Evolutionary conservation across 2,113 vertebrate genomes (phyloP).

Genomic region (Rhinolophus sinicus): DNA sequence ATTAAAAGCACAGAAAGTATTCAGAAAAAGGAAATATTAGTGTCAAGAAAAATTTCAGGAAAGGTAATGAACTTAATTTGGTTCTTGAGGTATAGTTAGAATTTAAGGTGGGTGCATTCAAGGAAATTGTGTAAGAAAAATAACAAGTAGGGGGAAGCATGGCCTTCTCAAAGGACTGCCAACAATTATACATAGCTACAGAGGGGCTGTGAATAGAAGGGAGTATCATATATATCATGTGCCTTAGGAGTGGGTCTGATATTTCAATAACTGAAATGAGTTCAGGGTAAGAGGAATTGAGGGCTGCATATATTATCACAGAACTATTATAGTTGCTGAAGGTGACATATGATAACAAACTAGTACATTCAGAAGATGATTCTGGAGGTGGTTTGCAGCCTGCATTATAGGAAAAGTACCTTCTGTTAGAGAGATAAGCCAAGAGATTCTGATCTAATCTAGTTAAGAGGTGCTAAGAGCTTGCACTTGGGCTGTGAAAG

Average conservation of each 20-base stretch:
- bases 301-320: constrained; percentile 36
- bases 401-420: constrained; percentile 74
- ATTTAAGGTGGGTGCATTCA: neutral
- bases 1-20: neutral
- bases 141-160: neutral
- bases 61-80: neutral
- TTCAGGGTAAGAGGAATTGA: neutral
- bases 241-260: neutral
- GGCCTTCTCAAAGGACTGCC: neutral
- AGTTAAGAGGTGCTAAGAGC: constrained; percentile 74
- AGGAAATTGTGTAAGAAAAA: neutral
- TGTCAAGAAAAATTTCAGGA: neutral
- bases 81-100: neutral
- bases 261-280: constrained; percentile 10
- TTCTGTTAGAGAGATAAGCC: constrained; percentile 76
- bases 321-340: constrained; percentile 57
- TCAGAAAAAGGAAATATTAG: neutral
- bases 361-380: constrained; percentile 70
- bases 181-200: accelerated
- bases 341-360: constrained; percentile 58
- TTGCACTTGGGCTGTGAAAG: constrained; percentile 68
- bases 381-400: constrained; percentile 66
- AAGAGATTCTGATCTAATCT: constrained; percentile 74
- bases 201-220: neutral
- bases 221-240: accelerated